phyloP scores from a whole-genome alignment of 2,113 vertebrate species.

The Vulpes vulpes region DNA sequence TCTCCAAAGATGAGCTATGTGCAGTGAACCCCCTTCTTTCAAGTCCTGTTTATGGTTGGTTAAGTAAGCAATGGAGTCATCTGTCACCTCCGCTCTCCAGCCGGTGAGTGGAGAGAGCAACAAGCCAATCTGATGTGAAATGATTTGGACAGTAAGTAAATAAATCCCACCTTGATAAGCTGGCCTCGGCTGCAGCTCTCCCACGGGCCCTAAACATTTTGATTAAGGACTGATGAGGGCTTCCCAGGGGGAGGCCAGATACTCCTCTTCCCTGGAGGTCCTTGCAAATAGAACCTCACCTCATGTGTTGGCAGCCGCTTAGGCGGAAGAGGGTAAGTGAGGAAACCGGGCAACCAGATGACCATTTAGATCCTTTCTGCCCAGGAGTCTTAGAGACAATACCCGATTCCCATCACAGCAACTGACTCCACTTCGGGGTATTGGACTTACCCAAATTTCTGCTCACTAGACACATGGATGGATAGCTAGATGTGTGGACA shows the following conservation, averaged over 20 bases:
- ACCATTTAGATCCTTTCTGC: neutral
- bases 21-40: constrained; percentile 45
- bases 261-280: constrained; percentile 61
- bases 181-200: constrained; percentile 10
- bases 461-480: neutral
- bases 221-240: constrained; percentile 68
- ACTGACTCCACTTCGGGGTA: neutral
- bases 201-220: constrained; percentile 67
- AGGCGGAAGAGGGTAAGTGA: neutral
- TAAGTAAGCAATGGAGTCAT: constrained; percentile 77
- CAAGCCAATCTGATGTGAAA: constrained; percentile 72
- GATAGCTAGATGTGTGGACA: neutral
- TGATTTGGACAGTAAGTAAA: constrained; percentile 81
- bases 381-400: neutral
- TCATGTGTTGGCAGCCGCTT: neutral
- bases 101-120: constrained; percentile 35
- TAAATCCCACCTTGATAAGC: constrained; percentile 80
- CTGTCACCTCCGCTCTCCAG: constrained; percentile 73
- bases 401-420: neutral
- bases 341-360: neutral
- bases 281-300: neutral
- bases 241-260: constrained; percentile 46
- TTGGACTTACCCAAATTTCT: neutral
- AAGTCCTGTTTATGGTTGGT: constrained; percentile 78
- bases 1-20: constrained; percentile 63